Evolutionary conservation across 2,113 vertebrate species (phyloP).

Genomic region (Gnathonemus echidnorhynchus): DNA sequence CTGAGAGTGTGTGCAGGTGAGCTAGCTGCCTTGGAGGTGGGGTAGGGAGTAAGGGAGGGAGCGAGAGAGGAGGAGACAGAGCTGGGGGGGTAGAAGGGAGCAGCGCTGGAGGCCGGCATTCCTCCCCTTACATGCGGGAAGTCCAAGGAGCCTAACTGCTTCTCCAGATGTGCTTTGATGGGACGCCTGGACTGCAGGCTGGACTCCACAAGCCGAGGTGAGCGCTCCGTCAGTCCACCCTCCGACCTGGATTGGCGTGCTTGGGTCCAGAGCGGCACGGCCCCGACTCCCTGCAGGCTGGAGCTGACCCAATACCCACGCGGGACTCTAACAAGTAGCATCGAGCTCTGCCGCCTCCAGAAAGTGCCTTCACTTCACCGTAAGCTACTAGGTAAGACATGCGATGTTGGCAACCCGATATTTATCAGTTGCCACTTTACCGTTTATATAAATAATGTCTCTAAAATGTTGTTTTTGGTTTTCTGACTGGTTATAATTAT

Average conservation of each 20-base stretch:
- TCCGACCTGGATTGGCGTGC: neutral
- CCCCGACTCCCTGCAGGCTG: neutral
- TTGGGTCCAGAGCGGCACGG: neutral
- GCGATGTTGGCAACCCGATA: neutral
- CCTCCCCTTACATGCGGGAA: slow-evolving; percentile 38
- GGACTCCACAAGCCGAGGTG: slow-evolving; percentile 22
- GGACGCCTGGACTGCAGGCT: slow-evolving; percentile 20
- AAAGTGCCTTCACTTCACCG: neutral
- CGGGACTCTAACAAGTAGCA: neutral
- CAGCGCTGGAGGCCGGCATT: slow-evolving; percentile 45
- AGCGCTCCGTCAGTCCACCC: slow-evolving; percentile 14
- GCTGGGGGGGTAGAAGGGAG: slow-evolving; percentile 31
- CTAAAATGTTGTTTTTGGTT: neutral
- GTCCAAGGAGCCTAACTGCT: slow-evolving; percentile 28
- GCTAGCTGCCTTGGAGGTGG: neutral
- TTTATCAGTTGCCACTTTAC: neutral
- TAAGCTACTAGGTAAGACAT: neutral
- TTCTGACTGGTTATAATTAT: neutral
- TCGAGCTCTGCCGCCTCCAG: neutral
- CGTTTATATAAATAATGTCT: neutral
- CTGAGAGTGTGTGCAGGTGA: slow-evolving; percentile 12
- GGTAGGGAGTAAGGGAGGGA: neutral
- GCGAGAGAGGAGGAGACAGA: neutral
- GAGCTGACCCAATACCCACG: neutral
- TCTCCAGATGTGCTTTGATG: slow-evolving; percentile 40